phyloP scores from a whole-genome alignment of 2,797 vertebrate genomes.

The Poecilia gillii region DNA sequence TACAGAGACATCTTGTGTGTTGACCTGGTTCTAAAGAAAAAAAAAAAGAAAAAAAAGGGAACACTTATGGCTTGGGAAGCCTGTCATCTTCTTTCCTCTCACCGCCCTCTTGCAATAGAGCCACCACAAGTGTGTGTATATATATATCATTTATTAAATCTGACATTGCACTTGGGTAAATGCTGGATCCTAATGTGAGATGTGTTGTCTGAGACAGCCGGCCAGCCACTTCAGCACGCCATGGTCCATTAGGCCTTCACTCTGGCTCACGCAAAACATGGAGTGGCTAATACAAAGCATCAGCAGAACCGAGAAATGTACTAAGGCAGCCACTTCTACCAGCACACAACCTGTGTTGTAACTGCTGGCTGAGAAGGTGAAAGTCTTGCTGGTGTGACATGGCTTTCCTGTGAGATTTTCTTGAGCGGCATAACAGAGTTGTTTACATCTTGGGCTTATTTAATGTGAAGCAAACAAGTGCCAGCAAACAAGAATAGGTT shows the following conservation, averaged over 20 bases:
- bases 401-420: constrained; percentile 49
- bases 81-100: constrained; percentile 49
- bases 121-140: constrained; percentile 40
- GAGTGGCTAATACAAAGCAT: constrained; percentile 58
- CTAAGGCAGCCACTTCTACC: constrained; percentile 36
- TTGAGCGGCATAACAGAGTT: constrained; percentile 34
- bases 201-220: constrained; percentile 63
- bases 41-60: constrained; percentile 30
- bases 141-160: constrained; percentile 77
- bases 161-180: constrained; percentile 72
- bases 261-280: constrained; percentile 70
- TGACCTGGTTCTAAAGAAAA: constrained; percentile 67
- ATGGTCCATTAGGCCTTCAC: constrained; percentile 79
- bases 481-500: constrained; percentile 60
- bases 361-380: constrained; percentile 10
- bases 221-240: constrained; percentile 59
- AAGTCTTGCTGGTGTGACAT: constrained; percentile 22
- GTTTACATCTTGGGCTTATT: constrained; percentile 59
- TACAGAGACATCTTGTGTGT: constrained; percentile 39
- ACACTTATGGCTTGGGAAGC: constrained; percentile 53
- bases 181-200: constrained; percentile 65
- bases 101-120: constrained; percentile 34
- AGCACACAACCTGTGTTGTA: constrained; percentile 45
- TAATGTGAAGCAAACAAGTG: constrained; percentile 59
- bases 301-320: constrained; percentile 46